These are phyloP conservation scores for Leptobrachium ailaonicum DNA, from an alignment of 2,113 vertebrate species.

Conservation along the genomic window DNA sequence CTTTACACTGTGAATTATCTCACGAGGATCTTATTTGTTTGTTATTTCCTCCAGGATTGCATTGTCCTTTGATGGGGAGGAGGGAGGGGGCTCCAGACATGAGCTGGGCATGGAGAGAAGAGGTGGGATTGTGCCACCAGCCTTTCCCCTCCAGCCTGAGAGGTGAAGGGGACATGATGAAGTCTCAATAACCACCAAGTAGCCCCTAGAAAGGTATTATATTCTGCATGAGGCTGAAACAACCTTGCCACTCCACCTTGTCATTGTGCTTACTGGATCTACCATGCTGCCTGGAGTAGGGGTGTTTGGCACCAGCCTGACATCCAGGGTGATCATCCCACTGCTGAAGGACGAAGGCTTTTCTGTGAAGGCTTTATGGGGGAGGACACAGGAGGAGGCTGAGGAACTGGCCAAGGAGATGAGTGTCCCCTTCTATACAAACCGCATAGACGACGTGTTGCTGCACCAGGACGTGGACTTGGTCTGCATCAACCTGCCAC, in stretches of 20 bases:
- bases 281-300: slow-evolving; percentile 96
- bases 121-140: slow-evolving; percentile 1
- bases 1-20: slow-evolving; percentile 21
- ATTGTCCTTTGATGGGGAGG: not conserved
- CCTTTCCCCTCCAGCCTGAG: slow-evolving; percentile 25
- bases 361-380: slow-evolving; percentile 93
- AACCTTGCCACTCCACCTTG: not conserved
- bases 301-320: slow-evolving; percentile 95
- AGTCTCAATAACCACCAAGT: not conserved
- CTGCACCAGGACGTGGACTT: slow-evolving; percentile 95
- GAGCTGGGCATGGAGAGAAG: slow-evolving; percentile 28
- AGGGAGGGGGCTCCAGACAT: slow-evolving; percentile 14
- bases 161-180: slow-evolving; percentile 20
- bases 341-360: slow-evolving; percentile 93
- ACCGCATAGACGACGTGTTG: slow-evolving; percentile 94
- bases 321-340: slow-evolving; percentile 91
- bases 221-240: slow-evolving; percentile 12
- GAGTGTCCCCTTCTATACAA: slow-evolving; percentile 95
- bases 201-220: not conserved
- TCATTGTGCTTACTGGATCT: slow-evolving; percentile 45
- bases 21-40: too few species aligned
- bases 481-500: slow-evolving; percentile 96
- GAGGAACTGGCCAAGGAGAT: slow-evolving; percentile 97
- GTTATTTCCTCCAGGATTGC: not conserved
- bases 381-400: slow-evolving; percentile 92